Base-by-base conservation (phyloP, 2,797 vertebrate genomes). In the Clarias fuscus region DNA sequence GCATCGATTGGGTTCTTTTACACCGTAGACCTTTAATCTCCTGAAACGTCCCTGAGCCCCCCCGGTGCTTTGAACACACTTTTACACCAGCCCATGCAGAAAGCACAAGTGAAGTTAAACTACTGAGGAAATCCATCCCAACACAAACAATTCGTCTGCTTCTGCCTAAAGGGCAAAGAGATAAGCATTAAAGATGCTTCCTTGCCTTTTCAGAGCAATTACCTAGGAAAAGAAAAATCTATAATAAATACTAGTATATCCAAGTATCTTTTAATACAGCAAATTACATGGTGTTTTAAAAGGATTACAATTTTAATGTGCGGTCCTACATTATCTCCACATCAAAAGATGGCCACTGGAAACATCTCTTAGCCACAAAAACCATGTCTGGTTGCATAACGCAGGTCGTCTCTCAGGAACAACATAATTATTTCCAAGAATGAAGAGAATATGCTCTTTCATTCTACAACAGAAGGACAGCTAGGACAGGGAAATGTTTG, bases 21-120 rank as follows among this genome's bases (percentile, higher is more conserved):
- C 88, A 92, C 92, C 88, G 91, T 92, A 93, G 92, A 91, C 92
- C 92, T 94, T 93, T 96, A 94, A 95, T 95, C 95, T 94, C 91
- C 91, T 91, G 89, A 92, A 95, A 93, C 84, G 90, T 84, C 84
- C 90, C 64, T 81, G 76, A 88, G 90, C 91, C 91, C 89, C n/a
- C 84, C 53, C 84, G 85, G 90, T 72, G 91, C 92, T 92, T 92
- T 90, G 91, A 93, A 92, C 92, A 90, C 91, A 86, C 89, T 84
- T 85, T 89, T 90, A 90, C 92, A 88, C 88, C 58, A 88, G 86
- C 86, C 80, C 87, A 85, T 83, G 88, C 78, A 86, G 83, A 84
- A 81, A 87, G 89, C 89, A 8, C 11, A 86, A 88, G 87, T 86
- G 87, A 5, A 56, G 86, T 82, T 92, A 91, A 91, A 89, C 89